Conservation (phyloP, 2,113 vertebrate genomes). For the Notothenia coriiceps region DNA sequence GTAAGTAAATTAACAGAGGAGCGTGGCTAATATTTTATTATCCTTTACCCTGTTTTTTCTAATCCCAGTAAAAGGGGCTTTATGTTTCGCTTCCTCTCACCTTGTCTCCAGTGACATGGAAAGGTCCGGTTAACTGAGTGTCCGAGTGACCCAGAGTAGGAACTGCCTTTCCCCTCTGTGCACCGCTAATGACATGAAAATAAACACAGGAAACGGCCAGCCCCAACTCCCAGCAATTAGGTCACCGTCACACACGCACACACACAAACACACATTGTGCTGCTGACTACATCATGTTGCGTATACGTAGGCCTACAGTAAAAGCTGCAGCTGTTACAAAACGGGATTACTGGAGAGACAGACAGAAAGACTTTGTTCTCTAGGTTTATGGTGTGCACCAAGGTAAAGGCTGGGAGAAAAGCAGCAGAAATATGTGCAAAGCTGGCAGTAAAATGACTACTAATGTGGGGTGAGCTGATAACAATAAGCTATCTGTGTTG, state of each 20-base stretch:
- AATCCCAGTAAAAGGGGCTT: constrained; percentile 43
- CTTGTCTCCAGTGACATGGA: constrained; percentile 39
- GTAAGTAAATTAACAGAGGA: constrained; percentile 46
- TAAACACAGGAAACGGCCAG: constrained; percentile 78
- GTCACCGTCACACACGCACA: constrained; percentile 60
- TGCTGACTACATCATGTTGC: constrained; percentile 48
- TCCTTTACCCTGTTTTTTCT: constrained; percentile 32
- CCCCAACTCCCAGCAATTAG: constrained; percentile 73
- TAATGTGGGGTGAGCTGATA: constrained; percentile 43
- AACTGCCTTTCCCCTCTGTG: constrained; percentile 45
- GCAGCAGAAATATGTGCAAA: constrained; percentile 9
- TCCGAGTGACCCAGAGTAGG: constrained; percentile 59
- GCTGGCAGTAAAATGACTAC: constrained; percentile 24
- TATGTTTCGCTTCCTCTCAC: constrained; percentile 48
- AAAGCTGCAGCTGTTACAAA: constrained; percentile 53
- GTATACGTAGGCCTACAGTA: constrained; percentile 42
- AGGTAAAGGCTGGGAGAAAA: background rate
- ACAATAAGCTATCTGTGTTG: constrained; percentile 33
- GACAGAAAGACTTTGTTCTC: constrained; percentile 26
- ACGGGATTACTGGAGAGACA: constrained; percentile 31
- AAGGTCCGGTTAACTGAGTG: constrained; percentile 44
- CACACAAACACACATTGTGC: constrained; percentile 56
- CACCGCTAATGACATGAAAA: constrained; percentile 73
- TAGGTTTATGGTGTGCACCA: constrained; percentile 11
- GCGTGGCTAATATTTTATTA: constrained; percentile 57